Evolutionary conservation across 2,888 invertebrate species (phyloP), one percentile per base, ranked within the genome.

Genomic region (Tridacna crocea): DNA sequence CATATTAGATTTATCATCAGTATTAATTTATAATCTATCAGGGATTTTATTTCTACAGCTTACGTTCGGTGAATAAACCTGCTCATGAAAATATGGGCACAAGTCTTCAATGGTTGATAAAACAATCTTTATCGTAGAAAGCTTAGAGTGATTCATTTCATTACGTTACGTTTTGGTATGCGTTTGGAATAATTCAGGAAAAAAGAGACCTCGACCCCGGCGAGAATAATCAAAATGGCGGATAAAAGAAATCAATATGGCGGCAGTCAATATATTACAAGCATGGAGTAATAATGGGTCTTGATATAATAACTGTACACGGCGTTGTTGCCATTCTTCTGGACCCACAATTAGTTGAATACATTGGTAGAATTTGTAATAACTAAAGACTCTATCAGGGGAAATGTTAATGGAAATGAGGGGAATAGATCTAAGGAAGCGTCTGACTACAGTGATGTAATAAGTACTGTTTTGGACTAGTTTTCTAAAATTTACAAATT

Each of bases 181-280:
- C 60, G 66, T 46, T 10, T n/a, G 51, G 70, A 36, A 58, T 72
- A 58, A 22, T 48, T 77, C 26, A 22, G 61, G 17, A 24, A 51
- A 70, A 70, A 70, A 70, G 70, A 70, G 65, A 63, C 46, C 36
- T 27, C 48, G 27, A 66, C 70, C 55, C 47, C 63, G 51, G n/a
- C 48, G 51, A 72, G 70, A 77, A 77, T 72, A 72, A 72, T 77
- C 77, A 77, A 77, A 70, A 77, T 77, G 77, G 72, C 70, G 77
- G 77, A 70, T 70, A 58, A 61, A 22, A 72, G 72, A 77, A 77
- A 72, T 72, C 77, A 77, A 77, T 77, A 77, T 77, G 77, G 77
- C 70, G 70, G 77, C 70, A 19, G 72, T 77, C 36, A 77, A 77
- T 77, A 47, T 72, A 77, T 72, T 72, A 60, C 61, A 22, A 36